Conservation (phyloP, 92 coral and sea anemone genomes). For the Zoanthus solanderi region DNA sequence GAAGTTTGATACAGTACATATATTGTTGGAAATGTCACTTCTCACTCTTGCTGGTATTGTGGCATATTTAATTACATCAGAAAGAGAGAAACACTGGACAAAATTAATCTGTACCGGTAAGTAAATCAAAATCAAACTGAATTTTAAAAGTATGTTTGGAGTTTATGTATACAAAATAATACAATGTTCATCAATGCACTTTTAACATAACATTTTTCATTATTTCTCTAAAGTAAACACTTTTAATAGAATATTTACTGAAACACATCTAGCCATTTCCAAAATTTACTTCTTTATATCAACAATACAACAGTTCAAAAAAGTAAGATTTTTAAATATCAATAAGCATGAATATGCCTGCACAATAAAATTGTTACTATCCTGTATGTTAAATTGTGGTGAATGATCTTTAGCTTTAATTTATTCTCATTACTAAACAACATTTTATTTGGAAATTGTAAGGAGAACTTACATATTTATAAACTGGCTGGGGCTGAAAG, state of each 20-base stretch:
- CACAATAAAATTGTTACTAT: slow-evolving; percentile 16
- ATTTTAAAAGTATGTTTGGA: slow-evolving; percentile 12
- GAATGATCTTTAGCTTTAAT: slow-evolving; percentile 4
- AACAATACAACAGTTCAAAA: slow-evolving; percentile 14
- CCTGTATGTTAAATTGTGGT: slow-evolving; percentile 15
- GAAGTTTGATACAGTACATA: background rate
- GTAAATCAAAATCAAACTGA: slow-evolving; percentile 24
- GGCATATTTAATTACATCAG: slow-evolving; percentile 10
- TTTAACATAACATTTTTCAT: slow-evolving; percentile 21
- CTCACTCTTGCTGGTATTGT: slow-evolving; percentile 22
- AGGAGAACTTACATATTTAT: slow-evolving; percentile 23
- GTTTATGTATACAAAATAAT: slow-evolving; percentile 10
- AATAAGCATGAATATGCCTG: slow-evolving; percentile 5
- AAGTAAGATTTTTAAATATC: slow-evolving; percentile 28
- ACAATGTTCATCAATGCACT: slow-evolving; percentile 5
- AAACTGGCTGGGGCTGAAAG: background rate
- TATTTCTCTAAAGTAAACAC: slow-evolving; percentile 26
- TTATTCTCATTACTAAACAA: slow-evolving; percentile 1
- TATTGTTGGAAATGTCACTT: slow-evolving; percentile 29
- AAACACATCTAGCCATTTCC: slow-evolving; percentile 23
- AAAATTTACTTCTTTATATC: slow-evolving; percentile 1
- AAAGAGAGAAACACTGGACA: slow-evolving; percentile 5
- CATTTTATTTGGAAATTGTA: background rate
- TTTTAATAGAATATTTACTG: slow-evolving; percentile 14
- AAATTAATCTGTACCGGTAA: slow-evolving; percentile 12